Evolutionary conservation across 2,797 vertebrate genomes (phyloP), one percentile per base, ranked within the genome.

Genomic region (Muraenolepis orangiensis): DNA sequence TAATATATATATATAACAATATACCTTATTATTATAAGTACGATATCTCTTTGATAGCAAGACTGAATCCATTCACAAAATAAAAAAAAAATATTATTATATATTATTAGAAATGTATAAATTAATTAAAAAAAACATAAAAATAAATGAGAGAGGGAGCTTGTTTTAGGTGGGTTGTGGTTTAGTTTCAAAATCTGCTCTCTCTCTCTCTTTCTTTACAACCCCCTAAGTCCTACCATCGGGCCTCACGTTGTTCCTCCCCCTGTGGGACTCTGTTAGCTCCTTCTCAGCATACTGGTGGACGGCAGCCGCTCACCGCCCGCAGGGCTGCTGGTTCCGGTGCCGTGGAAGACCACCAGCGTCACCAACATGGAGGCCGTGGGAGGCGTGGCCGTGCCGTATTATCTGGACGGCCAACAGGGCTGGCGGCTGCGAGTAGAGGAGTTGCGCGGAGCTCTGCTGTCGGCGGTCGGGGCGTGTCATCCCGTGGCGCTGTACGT

Each of bases 401-500:
- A 94, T 81, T 72, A 90, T 78, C 88, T 94, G 36, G 84, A 67
- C 1, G 94, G 95, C 85, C 90, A 92, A 68, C 81, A 82, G 7
- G 87, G 90, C 74, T 95, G 95, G 95, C 68, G 81, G 11, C 74
- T 94, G 75, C 79, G 90, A 57, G 20, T 89, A 1, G 80, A 87
- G 30, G 91, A 92, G 86, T 87, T 95, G 12, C 83, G 79, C 0
- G 78, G 85, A 72, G 91, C 88, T 0, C 80, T 94, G 61, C 75
- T 78, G 0, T 82, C 74, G 14, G 88, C 88, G 11, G 86, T 90
- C 73, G 78, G 40, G 11, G 67, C 76, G 76, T 94, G 91, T 73
- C 85, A 88, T 29, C 93, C 93, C 5, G 76, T 82, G 0, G 91
- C 88, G 11, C 76, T 95, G 14, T 95, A 93, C 11, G 10, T 93